Base-by-base conservation (phyloP, 2,797 vertebrate genomes). In the Melanitta fusca region DNA sequence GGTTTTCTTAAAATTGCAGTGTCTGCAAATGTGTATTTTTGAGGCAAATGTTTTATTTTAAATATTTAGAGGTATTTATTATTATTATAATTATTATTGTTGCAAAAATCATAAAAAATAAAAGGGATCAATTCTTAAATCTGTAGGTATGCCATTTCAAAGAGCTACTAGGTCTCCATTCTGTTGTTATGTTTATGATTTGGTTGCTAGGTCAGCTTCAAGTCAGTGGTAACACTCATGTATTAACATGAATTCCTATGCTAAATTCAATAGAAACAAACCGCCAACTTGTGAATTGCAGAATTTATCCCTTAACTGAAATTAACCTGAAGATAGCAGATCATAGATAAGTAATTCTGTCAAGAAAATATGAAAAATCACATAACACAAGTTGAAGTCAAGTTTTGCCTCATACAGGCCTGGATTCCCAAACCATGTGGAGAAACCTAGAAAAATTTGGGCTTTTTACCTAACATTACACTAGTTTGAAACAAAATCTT, bases 151-250 rank as follows among this genome's bases (percentile, higher is more conserved):
- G 3, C 41, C 13, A 45, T 80, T 71, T 62, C n/a, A 74, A 82
- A 85, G 30, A 85, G 7, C 32, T 87, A 11, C 51, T 80, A 68
- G 8, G 11, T 65, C 7, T 87, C 53, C 87, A 7, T 69, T 82
- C 39, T 85, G 21, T 69, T 27, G 8, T 78, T 85, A 69, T 21
- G 21, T 49, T 38, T 81, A 4, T 10, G 6, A 61, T 81, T 92
- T 94, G 4, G 8, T 89, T 91, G 91, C 84, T 89, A 91, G 54
- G 20, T 92, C 80, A 72, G 25, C 34, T 87, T 80, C 47, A 61
- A 60, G n/a, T 89, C 32, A 78, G 20, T 62, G 27, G 16, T 53
- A 83, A 71, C 54, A n/a, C 27, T 75, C 17, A 27, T 88, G 30
- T 43, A 80, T 57, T 90, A 82, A 85, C 56, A 57, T 57, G 66